These are phyloP conservation scores for Xestoiulus laeticollis DNA, from an alignment of 2,888 invertebrate species.

Conservation along the genomic window DNA sequence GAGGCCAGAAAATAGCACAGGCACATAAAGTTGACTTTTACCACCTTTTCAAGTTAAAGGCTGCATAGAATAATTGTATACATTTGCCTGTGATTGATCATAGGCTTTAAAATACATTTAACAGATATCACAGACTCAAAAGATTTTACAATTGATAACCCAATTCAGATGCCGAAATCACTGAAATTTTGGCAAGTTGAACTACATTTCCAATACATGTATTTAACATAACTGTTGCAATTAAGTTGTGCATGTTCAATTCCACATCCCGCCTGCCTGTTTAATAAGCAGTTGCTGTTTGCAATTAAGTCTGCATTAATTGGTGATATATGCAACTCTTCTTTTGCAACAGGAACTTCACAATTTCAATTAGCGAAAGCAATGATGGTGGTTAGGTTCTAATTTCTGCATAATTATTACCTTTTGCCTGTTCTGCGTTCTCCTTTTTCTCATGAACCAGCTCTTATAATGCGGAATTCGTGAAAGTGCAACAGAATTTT, in stretches of 20 bases:
- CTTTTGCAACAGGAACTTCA: slow-evolving; percentile 11
- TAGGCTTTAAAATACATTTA: no score
- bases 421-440: not conserved
- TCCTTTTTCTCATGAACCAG: not conserved
- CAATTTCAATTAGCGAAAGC: slow-evolving; percentile 11
- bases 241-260: not conserved
- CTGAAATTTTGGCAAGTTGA: no score
- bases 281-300: not conserved
- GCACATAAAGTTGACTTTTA: no score
- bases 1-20: no score
- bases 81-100: no score
- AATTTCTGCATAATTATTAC: not conserved
- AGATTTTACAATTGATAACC: no score
- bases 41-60: no score
- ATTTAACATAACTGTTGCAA: no score
- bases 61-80: no score
- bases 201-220: no score
- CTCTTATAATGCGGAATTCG: slow-evolving; percentile 12
- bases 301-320: not conserved
- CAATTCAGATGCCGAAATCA: no score
- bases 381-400: not conserved
- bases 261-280: not conserved
- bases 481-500: not conserved
- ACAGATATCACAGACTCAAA: no score
- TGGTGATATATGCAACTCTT: not conserved